Evolutionary conservation across 2,113 vertebrate species (phyloP).

Genomic region (Vicugna pacos): DNA sequence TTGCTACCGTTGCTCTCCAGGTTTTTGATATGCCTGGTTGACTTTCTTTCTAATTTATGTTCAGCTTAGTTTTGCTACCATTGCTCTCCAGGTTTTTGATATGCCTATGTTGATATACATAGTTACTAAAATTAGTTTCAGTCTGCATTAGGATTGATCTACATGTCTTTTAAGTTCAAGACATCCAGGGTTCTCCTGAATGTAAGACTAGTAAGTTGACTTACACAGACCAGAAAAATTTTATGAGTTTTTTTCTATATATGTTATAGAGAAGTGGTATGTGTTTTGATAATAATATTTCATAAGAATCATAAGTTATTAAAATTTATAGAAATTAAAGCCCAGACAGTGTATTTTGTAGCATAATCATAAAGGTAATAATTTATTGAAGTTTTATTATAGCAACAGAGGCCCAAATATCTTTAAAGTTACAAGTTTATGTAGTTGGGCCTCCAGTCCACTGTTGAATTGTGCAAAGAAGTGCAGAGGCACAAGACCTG

Average conservation of each 20-base stretch:
- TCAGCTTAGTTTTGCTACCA: background rate
- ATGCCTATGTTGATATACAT: background rate
- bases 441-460: background rate
- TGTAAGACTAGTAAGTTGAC: background rate
- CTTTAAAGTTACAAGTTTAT: background rate
- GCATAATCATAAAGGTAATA: background rate
- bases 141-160: background rate
- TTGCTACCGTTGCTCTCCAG: background rate
- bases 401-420: background rate
- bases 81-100: conserved; percentile 30
- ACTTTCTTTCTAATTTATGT: conserved; percentile 20
- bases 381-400: background rate
- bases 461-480: background rate
- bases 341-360: background rate
- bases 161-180: conserved; percentile 38
- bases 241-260: background rate
- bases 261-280: background rate
- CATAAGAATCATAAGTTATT: background rate
- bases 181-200: background rate
- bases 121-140: conserved; percentile 1
- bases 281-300: conserved; percentile 12
- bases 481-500: background rate
- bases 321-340: background rate
- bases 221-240: conserved; percentile 21
- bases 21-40: background rate